phyloP scores from a whole-genome alignment of 2,797 vertebrate species.

The Crocodylus rhombifer region DNA sequence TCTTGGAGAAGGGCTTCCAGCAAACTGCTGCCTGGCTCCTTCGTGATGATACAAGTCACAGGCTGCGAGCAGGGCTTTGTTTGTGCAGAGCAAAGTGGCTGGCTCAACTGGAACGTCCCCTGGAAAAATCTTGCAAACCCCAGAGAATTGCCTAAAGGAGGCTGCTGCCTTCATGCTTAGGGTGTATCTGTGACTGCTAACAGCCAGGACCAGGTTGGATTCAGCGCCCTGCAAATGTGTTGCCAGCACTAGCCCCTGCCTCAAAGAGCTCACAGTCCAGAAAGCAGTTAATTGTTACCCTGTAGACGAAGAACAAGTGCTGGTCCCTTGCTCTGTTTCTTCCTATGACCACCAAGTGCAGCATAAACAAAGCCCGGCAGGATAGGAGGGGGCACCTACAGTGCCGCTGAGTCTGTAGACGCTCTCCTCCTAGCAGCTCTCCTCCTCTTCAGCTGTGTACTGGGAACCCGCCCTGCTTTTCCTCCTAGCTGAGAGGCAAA shows the following conservation, averaged over 20 bases:
- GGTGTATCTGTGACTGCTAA: neutral
- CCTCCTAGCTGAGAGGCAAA: neutral
- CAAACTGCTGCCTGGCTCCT: neutral
- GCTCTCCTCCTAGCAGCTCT: neutral
- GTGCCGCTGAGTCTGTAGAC: neutral
- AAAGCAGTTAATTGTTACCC: neutral
- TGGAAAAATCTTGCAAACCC: neutral
- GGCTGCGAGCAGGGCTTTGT: neutral
- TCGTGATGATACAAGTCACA: fast-evolving
- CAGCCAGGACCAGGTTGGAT: neutral
- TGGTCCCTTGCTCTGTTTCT: neutral
- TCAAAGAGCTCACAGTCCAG: neutral
- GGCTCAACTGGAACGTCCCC: neutral
- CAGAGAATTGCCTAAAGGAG: neutral
- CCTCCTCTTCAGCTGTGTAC: neutral
- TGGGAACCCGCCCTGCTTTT: neutral
- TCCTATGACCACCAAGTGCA: neutral
- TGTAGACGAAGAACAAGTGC: too few species aligned
- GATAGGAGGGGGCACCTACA: neutral
- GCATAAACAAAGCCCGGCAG: neutral
- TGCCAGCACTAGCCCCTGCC: neutral
- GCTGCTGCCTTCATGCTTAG: neutral
- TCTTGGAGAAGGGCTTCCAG: neutral
- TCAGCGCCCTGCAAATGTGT: neutral
- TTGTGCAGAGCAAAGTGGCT: neutral